Evolutionary conservation across 2,797 vertebrate genomes (phyloP), one percentile per base, ranked within the genome.

Genomic region (Esox masquinongy): DNA sequence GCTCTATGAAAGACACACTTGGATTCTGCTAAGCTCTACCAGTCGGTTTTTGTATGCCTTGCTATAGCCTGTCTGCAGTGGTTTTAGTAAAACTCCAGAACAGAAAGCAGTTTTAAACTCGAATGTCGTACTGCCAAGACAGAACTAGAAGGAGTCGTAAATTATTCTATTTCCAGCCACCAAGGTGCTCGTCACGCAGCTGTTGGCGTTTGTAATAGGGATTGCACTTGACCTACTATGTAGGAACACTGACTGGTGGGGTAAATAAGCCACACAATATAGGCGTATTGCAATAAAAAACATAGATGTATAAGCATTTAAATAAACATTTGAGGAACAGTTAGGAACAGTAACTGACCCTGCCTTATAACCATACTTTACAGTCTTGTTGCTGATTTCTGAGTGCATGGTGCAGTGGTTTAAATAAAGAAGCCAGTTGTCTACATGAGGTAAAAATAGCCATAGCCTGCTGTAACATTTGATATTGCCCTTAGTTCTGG

Each of bases 61-160:
- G 19, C 22, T 14, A 22, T 59, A 22, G 56, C 16, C 4, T 59
- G 56, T 15, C 15, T 34, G 31, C 16, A 17, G 64, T 67, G 12
- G 4, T 69, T 39, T 8, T 47, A 14, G 43, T 47, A 47, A 11
- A 47, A 47, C 6, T 39, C 36, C 36, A 39, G 36, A 67, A 17
- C 15, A 67, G 26, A 17, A 67, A 29, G 36, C 12, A 47, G 0
- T 0, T 47, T 47, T 47, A 11, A 47, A 47, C 43, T 91, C 87
- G 77, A 53, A 84, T 92, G 91, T 89, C 90, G 74, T 80, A 81
- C 80, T 85, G 84, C 83, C 82, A 82, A 49, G 72, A 77, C 77
- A 14, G 76, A 47, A 61, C 24, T 85, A 82, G 80, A 82, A 81
- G 73, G 82, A 84, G 75, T 49, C 47, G 7, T 47, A 64, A 74